Evolutionary conservation across 2,113 vertebrate species (phyloP).

Genomic region (Rutilus rutilus): DNA sequence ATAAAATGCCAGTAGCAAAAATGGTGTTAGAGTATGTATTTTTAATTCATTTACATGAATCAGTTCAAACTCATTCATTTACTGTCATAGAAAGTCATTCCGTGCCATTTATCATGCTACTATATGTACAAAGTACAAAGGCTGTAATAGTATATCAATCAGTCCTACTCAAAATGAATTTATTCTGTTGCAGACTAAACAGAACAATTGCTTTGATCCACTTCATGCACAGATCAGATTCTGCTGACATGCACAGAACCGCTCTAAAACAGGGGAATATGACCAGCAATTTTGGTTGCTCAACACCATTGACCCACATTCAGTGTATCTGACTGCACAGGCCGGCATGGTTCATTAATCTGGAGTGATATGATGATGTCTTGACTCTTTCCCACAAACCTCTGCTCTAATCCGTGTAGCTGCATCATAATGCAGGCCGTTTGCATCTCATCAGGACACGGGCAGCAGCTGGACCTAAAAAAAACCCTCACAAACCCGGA

Average conservation of each 20-base stretch:
- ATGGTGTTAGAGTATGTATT: neutral
- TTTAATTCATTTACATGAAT: neutral
- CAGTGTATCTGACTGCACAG: neutral
- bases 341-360: neutral
- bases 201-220: neutral
- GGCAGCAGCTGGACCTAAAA: constrained; percentile 14
- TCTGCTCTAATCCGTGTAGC: constrained; percentile 1
- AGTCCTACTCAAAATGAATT: neutral
- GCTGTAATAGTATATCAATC: neutral
- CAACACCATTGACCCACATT: constrained; percentile 17
- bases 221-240: neutral
- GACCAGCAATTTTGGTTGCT: neutral
- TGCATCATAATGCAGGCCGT: constrained; percentile 4
- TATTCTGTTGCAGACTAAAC: neutral
- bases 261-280: neutral
- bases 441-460: constrained; percentile 8
- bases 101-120: too few species aligned
- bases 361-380: constrained; percentile 36
- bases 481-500: neutral
- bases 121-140: neutral
- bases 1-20: neutral
- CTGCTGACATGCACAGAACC: neutral
- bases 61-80: neutral
- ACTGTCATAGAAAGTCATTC: neutral
- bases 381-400: constrained; percentile 3